Percentiles rank a stretch among this genome's conserved stretches.
phyloP scores from a whole-genome alignment of 2,113 vertebrate species.

The Trichechus manatus region DNA sequence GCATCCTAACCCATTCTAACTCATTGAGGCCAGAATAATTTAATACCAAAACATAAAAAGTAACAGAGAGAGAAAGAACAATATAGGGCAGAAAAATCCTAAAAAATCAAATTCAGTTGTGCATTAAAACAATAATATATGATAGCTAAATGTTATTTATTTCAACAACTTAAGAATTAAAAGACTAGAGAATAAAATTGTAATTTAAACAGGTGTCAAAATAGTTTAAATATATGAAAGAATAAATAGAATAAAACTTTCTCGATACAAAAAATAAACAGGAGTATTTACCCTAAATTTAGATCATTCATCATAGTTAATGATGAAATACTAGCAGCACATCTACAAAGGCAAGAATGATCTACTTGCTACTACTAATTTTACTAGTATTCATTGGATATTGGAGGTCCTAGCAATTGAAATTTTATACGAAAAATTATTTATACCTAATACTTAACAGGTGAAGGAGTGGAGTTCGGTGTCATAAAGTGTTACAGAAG shows the following conservation, averaged over 20 bases:
- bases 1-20: neutral
- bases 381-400: neutral
- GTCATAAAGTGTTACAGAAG: conserved; percentile 39
- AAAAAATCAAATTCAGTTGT: conserved; percentile 10
- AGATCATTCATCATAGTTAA: conserved; percentile 23
- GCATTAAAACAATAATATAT: neutral
- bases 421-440: conserved; percentile 10
- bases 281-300: neutral
- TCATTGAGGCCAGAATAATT: neutral
- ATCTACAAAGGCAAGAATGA: neutral
- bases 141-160: neutral
- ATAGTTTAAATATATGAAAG: conserved; percentile 13
- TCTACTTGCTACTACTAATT: neutral
- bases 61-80: neutral
- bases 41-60: neutral
- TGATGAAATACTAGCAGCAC: neutral
- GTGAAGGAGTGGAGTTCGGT: neutral
- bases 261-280: neutral
- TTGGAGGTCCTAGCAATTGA: neutral
- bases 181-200: neutral
- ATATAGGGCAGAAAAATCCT: neutral
- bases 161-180: neutral
- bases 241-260: neutral
- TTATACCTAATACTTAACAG: neutral
- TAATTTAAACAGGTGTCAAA: conserved; percentile 19